Conservation (phyloP, 2,113 vertebrate genomes). For the Candoia aspera region DNA sequence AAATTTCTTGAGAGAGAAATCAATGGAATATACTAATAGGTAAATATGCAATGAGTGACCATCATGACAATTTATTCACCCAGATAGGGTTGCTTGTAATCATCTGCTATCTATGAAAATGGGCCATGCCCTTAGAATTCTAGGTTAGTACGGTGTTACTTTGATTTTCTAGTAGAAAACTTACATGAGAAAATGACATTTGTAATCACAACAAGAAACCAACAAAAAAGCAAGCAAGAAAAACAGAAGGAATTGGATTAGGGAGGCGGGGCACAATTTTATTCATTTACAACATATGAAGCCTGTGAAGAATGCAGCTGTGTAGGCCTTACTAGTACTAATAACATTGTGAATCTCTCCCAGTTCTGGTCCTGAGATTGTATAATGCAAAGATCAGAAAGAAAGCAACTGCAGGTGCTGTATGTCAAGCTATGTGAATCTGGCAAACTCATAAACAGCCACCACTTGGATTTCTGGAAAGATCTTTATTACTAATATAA, state of each 20-base stretch:
- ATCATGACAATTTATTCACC: conserved; percentile 43
- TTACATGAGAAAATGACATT: neutral
- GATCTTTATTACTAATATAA: neutral
- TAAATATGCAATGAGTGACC: neutral
- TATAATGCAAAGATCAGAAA: neutral
- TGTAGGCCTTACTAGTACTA: neutral
- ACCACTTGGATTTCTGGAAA: too few relatives aligned
- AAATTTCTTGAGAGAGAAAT: conserved; percentile 34
- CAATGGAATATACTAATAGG: conserved; percentile 21
- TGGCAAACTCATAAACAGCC: too few relatives aligned
- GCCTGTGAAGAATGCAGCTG: neutral
- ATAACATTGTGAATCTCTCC: neutral
- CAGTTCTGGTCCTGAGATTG: neutral
- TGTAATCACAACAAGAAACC: neutral
- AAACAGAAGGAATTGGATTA: neutral
- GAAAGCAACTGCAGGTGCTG: neutral
- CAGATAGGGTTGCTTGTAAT: neutral
- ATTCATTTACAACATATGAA: neutral
- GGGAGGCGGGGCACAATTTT: neutral
- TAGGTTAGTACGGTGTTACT: neutral
- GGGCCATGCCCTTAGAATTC: neutral
- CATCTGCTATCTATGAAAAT: neutral
- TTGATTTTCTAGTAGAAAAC: neutral
- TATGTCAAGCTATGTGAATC: neutral
- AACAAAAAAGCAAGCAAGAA: neutral